Evolutionary conservation across 2,888 invertebrate species (phyloP), one percentile per base, ranked within the genome.

Genomic region (Cerastis rubricosa): DNA sequence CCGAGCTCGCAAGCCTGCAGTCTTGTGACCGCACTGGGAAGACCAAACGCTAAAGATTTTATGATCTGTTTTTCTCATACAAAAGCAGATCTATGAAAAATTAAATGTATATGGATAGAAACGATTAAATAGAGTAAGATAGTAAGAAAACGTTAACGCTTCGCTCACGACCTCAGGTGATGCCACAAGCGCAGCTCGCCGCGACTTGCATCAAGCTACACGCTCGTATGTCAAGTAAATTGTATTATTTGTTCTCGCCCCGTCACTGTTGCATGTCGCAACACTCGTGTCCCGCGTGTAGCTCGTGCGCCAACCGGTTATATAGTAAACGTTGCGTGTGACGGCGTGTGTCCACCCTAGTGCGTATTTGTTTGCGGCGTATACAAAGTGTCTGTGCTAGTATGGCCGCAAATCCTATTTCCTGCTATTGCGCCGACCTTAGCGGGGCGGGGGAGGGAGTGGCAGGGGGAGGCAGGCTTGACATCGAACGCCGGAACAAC

Each of bases 331-430:
- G 71, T 49, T 12, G 66, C 76, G 54, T 54, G 35, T 63, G 0
- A 0, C 1, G 12, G 66, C 76, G 54, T 54, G 35, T 63, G 0
- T 0, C 1, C 0, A 12, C 7, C n/a, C 54, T 3, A 72, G 77
- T 83, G 81, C 61, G 79, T 70, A 43, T 63, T 70, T 82, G 25
- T 76, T 70, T 75, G 69, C 63, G 35, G 11, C 22, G 65, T 65
- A 82, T 45, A 85, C 70, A 80, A 78, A 78, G 76, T 77, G 70
- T 71, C 78, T 72, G 54, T 78, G 65, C 66, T 57, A 76, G 72
- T 76, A 72, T 45, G 70, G 65, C 64, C 68, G 81, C 81, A 83
- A 87, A 89, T 85, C 78, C 85, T 84, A 89, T 89, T 89, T 89
- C 89, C 89, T 87, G 85, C 80, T 68, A 82, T 89, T 87, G 78